Evolutionary conservation across 2,113 vertebrate genomes (phyloP), one percentile per base, ranked within the genome.

Genomic region (Sminthopsis crassicaudata): DNA sequence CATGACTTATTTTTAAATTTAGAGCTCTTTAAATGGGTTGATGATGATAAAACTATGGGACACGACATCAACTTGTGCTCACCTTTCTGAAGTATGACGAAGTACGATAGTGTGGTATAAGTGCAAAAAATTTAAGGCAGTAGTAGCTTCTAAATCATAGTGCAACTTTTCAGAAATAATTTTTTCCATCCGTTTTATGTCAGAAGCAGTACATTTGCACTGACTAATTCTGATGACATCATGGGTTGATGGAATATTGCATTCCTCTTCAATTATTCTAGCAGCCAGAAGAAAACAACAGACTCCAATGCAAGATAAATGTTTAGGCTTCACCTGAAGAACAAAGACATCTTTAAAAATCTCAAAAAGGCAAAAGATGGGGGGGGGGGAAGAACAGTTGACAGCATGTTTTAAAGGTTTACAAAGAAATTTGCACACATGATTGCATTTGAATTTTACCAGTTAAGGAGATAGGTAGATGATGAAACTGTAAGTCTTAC

Each of bases 41-140:
- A 9, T 8, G 46, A 92, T n/a, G 52, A 5, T 53, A 10, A 48
- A 93, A 93, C 16, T 88, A 84, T 22, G 94, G 90, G 93, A 76
- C 14, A 36, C 90, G 50, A 89, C 46, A 53, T 67, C 50, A 52
- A 92, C 92, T 60, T 24, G 2, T n/a, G 88, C 99, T 98, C 96
- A 99, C 99, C 99, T 98, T 98, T 99, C 98, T 92, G 99, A 99
- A 98, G 98, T 98, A 98, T 99, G 99, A 52, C 98, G 99, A 89
- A 99, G 98, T 93, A 99, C 94, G 57, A 99, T 99, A 96, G 99
- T 97, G 96, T 99, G 99, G 98, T 99, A 99, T 97, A 99, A 98
- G 98, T 99, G 99, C 99, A 99, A 99, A 97, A 99, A 99, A 94
- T 99, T 99, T 99, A 99, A 99, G 99, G 99, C 99, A 96, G 99